Percentiles rank a stretch among this genome's conserved stretches.
These are phyloP conservation scores for Apis dorsata DNA, from an alignment of 1,140 invertebrate genomes.

Conservation along the genomic window DNA sequence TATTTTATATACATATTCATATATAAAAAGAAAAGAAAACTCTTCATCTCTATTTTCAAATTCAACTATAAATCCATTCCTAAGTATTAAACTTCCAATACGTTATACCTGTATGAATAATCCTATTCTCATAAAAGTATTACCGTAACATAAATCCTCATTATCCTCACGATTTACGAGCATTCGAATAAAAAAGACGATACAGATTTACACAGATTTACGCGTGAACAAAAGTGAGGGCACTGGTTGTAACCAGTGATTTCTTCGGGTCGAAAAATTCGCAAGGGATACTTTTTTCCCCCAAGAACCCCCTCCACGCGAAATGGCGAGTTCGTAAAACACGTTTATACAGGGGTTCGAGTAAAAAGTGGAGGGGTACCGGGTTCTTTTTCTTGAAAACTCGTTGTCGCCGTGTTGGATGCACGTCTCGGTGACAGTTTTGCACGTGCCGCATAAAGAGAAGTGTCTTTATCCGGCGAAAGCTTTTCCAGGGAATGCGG, in stretches of 20 bases:
- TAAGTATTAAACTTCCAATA: too few relatives aligned
- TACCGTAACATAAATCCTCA: too few relatives aligned
- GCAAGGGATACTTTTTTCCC: not conserved
- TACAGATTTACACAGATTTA: too few relatives aligned
- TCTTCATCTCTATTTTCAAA: too few relatives aligned
- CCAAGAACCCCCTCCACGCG: not conserved
- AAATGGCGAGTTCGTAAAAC: slow-evolving; percentile 42
- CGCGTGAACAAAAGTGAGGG: too few relatives aligned
- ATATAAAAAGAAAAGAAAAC: too few relatives aligned
- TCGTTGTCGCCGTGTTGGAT: slow-evolving; percentile 32
- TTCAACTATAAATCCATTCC: too few relatives aligned
- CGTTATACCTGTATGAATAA: too few relatives aligned
- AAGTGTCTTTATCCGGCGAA: slow-evolving; percentile 58
- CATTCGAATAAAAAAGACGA: too few relatives aligned
- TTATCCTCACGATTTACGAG: too few relatives aligned
- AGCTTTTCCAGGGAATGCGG: slow-evolving; percentile 53
- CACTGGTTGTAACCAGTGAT: not conserved
- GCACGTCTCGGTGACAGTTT: slow-evolving; percentile 44
- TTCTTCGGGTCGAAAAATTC: not conserved
- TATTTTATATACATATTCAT: too few relatives aligned
- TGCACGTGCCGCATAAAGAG: slow-evolving; percentile 60
- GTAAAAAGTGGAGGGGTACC: not conserved
- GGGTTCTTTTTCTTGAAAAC: slow-evolving; percentile 40
- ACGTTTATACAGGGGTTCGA: slow-evolving; percentile 18
- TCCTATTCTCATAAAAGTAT: too few relatives aligned